phyloP scores from a whole-genome alignment of 2,888 invertebrate species.

The Ectemnius lituratus region DNA sequence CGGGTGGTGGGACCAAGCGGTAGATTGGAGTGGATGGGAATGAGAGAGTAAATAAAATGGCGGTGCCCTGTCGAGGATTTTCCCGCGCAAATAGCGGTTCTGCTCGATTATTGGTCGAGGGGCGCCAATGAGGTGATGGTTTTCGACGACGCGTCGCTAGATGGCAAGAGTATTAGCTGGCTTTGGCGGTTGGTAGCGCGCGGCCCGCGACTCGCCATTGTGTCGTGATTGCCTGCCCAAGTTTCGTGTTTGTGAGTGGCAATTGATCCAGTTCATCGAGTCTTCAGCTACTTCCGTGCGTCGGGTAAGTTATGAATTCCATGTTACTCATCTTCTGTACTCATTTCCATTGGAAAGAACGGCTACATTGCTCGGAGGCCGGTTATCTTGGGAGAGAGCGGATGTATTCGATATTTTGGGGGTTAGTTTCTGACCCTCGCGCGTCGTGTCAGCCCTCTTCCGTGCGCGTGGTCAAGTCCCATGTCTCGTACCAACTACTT shows the following conservation, averaged over 20 bases:
- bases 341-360: neutral
- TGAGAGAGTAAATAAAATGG: conserved; percentile 30
- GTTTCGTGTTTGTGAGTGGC: conserved; percentile 69
- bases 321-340: neutral
- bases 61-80: conserved; percentile 22
- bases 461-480: conserved; percentile 60
- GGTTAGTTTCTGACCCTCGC: conserved; percentile 64
- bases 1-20: too few species aligned
- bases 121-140: conserved; percentile 38
- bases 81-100: conserved; percentile 55
- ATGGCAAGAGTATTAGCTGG: conserved; percentile 52
- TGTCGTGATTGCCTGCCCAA: conserved; percentile 66
- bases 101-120: conserved; percentile 34
- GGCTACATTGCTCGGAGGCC: neutral
- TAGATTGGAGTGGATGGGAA: neutral
- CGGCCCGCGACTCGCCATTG: conserved; percentile 70
- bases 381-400: conserved; percentile 25
- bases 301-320: conserved; percentile 55
- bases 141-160: conserved; percentile 44
- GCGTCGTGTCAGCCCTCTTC: conserved; percentile 60
- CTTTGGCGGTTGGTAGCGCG: neutral
- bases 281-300: conserved; percentile 39
- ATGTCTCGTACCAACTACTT: neutral
- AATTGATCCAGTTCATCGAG: conserved; percentile 63
- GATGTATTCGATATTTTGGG: conserved; percentile 53